These are phyloP conservation scores for Drosophila obscura DNA, from an alignment of 1,140 invertebrate species.

Conservation along the genomic window DNA sequence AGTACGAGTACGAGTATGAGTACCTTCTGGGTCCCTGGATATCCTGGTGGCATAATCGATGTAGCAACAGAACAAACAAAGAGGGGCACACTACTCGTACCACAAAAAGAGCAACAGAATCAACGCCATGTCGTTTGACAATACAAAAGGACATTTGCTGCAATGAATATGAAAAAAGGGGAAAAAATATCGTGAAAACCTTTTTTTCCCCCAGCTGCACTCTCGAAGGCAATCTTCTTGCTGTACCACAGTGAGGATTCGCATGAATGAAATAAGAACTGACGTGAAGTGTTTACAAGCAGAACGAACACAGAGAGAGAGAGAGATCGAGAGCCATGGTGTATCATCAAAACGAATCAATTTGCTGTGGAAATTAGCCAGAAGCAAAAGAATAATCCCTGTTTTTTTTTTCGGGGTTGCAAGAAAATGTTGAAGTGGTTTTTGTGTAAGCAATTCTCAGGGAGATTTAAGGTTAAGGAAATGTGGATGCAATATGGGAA, in stretches of 20 bases:
- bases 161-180: conserved; percentile 38
- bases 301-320: neutral
- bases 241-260: conserved; percentile 41
- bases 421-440: neutral
- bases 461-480: too few relatives aligned
- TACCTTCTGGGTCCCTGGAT: conserved; percentile 12
- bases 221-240: conserved; percentile 7
- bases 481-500: too few relatives aligned
- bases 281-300: conserved; percentile 36
- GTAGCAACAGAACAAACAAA: conserved; percentile 28
- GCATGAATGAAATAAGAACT: neutral
- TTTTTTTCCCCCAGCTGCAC: conserved; percentile 5
- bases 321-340: neutral
- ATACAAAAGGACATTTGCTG: conserved; percentile 55
- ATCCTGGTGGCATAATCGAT: conserved; percentile 47
- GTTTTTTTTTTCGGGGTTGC: conserved; percentile 14
- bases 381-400: conserved; percentile 13
- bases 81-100: conserved; percentile 23
- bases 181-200: conserved; percentile 20
- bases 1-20: too few relatives aligned
- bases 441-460: neutral
- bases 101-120: conserved; percentile 57
- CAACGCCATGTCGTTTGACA: conserved; percentile 45
- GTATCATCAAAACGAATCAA: conserved; percentile 37
- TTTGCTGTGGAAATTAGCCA: conserved; percentile 38